Percentiles rank a stretch among this genome's conserved stretches.
Conservation (phyloP, 92 coral and sea anemone species). For the Parazoanthus darwini region DNA sequence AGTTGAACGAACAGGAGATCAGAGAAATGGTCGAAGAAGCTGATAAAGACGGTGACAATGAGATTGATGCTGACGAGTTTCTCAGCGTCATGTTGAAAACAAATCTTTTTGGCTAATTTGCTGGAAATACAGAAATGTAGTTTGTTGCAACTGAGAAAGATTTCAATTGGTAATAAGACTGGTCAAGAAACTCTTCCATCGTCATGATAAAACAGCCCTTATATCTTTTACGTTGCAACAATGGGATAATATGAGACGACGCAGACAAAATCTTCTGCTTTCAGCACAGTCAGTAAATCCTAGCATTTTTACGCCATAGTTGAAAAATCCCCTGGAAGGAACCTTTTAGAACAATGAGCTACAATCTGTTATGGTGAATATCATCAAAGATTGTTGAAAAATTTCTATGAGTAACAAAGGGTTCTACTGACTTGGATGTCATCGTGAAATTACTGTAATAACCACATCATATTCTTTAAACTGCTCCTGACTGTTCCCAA, state of each 20-base stretch:
- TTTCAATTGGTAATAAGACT: neutral
- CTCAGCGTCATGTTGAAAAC: constrained; percentile 90
- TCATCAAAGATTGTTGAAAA: no score
- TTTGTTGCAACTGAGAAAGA: neutral
- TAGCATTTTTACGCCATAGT: neutral
- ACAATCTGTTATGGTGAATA: no score
- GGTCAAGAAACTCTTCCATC: neutral
- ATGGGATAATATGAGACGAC: no score
- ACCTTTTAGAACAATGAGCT: no score
- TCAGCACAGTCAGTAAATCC: neutral
- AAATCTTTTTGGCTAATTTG: constrained; percentile 68
- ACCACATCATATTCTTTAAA: no score
- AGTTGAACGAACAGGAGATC: constrained; percentile 90
- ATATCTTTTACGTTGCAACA: no score
- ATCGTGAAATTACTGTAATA: no score
- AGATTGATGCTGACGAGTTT: constrained; percentile 89
- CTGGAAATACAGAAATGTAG: neutral
- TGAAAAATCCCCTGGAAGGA: no score
- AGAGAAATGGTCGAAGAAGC: constrained; percentile 96
- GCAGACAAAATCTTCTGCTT: neutral
- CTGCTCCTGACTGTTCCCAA: no score
- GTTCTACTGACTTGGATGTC: no score
- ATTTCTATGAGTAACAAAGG: no score
- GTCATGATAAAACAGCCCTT: neutral
- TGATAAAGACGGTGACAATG: constrained; percentile 90